These are phyloP conservation scores for Gallinago paraguaiae DNA, from an alignment of 2,113 vertebrate species.

Conservation along the genomic window DNA sequence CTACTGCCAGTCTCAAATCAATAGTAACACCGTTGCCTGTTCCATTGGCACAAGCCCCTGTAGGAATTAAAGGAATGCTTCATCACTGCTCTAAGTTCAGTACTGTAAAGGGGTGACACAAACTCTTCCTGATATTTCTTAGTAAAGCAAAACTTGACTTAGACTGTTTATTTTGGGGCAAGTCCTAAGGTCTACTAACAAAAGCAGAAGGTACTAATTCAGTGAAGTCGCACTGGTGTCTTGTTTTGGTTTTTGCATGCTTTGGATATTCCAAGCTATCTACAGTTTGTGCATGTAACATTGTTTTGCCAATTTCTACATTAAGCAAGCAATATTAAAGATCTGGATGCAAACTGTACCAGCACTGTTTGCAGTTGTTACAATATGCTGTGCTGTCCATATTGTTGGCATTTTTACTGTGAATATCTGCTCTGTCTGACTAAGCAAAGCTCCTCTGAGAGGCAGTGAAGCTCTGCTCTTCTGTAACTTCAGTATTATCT, in stretches of 20 bases:
- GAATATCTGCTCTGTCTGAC: background rate
- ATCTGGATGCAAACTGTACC: background rate
- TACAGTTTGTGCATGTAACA: slow-evolving; percentile 32
- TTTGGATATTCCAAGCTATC: background rate
- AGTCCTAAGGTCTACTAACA: slow-evolving; percentile 18
- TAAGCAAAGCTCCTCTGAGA: background rate
- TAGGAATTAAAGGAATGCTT: slow-evolving; percentile 25
- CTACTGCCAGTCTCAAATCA: background rate
- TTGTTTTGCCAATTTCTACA: background rate
- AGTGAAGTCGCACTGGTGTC: background rate
- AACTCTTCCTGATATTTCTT: background rate
- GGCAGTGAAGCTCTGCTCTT: background rate
- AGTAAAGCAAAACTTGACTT: background rate
- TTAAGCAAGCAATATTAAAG: background rate
- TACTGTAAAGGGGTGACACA: background rate
- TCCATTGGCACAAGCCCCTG: background rate
- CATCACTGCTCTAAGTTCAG: background rate
- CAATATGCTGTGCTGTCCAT: background rate
- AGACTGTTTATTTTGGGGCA: background rate
- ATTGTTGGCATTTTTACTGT: background rate
- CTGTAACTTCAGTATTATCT: background rate
- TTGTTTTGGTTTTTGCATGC: slow-evolving; percentile 36
- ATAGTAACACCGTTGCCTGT: background rate
- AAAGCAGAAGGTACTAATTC: background rate
- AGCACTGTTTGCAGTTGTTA: background rate